A percentile compares a stretch with the other conserved stretches of the same genome.
Evolutionary conservation across 1,140 invertebrate genomes (phyloP).

Genomic region (Andrena cerasifolii): DNA sequence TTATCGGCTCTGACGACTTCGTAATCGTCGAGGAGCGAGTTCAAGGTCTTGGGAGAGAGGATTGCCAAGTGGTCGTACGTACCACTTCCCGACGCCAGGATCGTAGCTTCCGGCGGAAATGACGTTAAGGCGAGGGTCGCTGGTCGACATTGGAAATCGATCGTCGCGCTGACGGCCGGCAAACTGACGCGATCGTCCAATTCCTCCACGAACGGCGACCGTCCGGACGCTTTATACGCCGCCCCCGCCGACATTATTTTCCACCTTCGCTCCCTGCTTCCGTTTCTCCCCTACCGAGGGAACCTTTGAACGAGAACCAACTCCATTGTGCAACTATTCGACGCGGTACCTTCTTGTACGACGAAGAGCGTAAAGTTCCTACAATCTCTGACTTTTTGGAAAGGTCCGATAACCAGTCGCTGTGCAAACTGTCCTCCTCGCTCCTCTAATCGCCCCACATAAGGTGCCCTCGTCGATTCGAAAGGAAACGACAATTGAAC

Average conservation of each 20-base stretch:
- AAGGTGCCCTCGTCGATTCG: too few relatives aligned
- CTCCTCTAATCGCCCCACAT: too few relatives aligned
- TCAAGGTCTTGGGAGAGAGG: constrained; percentile 47
- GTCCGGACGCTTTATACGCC: not conserved
- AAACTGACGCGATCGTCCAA: constrained; percentile 18
- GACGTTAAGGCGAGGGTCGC: constrained; percentile 41
- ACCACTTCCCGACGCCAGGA: constrained; percentile 37
- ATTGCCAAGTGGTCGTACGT: constrained; percentile 52
- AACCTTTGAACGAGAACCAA: not conserved
- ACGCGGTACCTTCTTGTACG: not conserved
- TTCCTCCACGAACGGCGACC: not conserved
- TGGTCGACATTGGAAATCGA: constrained; percentile 53
- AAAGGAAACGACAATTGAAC: not conserved
- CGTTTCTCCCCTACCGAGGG: too few relatives aligned
- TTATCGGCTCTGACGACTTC: constrained; percentile 37
- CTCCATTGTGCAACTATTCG: not conserved
- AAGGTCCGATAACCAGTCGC: too few relatives aligned
- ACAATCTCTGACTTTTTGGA: too few relatives aligned
- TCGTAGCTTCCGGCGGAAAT: constrained; percentile 50
- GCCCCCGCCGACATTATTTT: not conserved
- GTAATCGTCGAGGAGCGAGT: constrained; percentile 45
- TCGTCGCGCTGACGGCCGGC: constrained; percentile 13
- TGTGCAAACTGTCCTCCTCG: too few relatives aligned
- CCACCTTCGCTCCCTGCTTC: not conserved
- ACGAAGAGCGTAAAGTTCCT: too few relatives aligned